A percentile compares a stretch with the other conserved stretches of the same genome.
Conservation (phyloP, 2,888 invertebrate species). For the Xylota segnis region DNA sequence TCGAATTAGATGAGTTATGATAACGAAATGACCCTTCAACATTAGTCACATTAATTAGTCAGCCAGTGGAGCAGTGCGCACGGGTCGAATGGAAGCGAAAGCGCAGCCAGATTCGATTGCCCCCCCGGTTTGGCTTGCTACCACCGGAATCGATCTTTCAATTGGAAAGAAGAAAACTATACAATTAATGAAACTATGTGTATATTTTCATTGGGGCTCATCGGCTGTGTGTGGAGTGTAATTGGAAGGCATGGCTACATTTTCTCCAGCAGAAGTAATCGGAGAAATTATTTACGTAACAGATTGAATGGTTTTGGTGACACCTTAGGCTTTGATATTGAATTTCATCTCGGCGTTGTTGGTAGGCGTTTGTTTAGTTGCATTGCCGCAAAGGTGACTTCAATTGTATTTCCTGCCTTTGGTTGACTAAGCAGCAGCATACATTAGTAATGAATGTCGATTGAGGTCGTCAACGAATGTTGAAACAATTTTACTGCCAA, state of each 20-base stretch:
- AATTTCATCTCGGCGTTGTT: conserved; percentile 36
- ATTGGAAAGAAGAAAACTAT: conserved; percentile 26
- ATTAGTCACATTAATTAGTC: conserved; percentile 71
- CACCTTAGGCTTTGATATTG: conserved; percentile 27
- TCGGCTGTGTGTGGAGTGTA: conserved; percentile 13
- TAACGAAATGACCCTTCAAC: conserved; percentile 61
- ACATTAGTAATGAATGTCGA: not conserved
- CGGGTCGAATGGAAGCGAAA: conserved; percentile 19
- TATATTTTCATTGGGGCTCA: conserved; percentile 33
- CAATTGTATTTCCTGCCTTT: not conserved
- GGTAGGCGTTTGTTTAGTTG: not conserved
- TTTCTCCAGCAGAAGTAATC: conserved; percentile 45
- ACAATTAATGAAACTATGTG: conserved; percentile 16
- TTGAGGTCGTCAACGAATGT: not conserved
- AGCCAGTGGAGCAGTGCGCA: conserved; percentile 34
- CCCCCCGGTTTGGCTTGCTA: not conserved
- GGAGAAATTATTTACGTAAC: conserved; percentile 67
- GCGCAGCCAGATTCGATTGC: conserved; percentile 26
- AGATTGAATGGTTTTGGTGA: conserved; percentile 20
- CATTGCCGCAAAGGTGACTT: not conserved
- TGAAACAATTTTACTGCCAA: not conserved
- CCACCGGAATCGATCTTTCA: conserved; percentile 64
- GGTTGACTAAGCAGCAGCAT: not conserved
- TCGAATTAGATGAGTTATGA: conserved; percentile 63
- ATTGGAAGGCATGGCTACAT: conserved; percentile 39